Base-by-base conservation (phyloP, 2,113 vertebrate genomes). In the Vanacampus margaritifer region DNA sequence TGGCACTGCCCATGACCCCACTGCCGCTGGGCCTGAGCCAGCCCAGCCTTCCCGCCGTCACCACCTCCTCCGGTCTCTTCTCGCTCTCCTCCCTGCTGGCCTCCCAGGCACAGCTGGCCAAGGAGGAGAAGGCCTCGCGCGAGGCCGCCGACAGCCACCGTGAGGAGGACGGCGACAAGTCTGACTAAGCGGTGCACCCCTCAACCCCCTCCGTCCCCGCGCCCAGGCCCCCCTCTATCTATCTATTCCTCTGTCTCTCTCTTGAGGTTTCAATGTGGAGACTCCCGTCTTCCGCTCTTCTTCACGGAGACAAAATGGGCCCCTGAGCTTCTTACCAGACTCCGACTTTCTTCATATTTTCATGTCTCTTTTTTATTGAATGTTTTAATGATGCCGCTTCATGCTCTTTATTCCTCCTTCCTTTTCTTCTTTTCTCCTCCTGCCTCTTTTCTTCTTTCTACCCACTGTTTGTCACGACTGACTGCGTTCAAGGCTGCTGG, bases 141-240 rank as follows among this genome's bases (percentile, higher is more conserved):
- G 96, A 99, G 0, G 95, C 93, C 0, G 87, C 87, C 0, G 96
- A 99, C 24, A 85, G 93, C 82, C 95, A 97, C 90, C 94, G 94
- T 60, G 96, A 97, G 5, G 96, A 98, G 0, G 96, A 98, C 0
- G 95, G 95, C 35, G 95, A 98, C 86, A 98, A 98, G 88, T 98
- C 97, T 0, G 97, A 98, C 90, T 98, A 96, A 75, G 64, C 45
- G 74, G 23, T 45, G 61, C 76, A 54, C 59, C 46, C 64, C 7
- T 4, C 28, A 32, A 4, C 16, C 5, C 43, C 14, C 43, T n/a
- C n/a, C n/a, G n/a, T n/a, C n/a, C n/a, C n/a, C n/a, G n/a, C n/a
- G n/a, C 43, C 43, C 43, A 5, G 16, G 43, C 39, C 72, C 71
- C 75, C 62, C 70, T 73, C 81, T 73, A 73, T 69, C 78, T 72